Evolutionary conservation across 2,797 vertebrate species (phyloP).

Genomic region (Leuciscus waleckii): DNA sequence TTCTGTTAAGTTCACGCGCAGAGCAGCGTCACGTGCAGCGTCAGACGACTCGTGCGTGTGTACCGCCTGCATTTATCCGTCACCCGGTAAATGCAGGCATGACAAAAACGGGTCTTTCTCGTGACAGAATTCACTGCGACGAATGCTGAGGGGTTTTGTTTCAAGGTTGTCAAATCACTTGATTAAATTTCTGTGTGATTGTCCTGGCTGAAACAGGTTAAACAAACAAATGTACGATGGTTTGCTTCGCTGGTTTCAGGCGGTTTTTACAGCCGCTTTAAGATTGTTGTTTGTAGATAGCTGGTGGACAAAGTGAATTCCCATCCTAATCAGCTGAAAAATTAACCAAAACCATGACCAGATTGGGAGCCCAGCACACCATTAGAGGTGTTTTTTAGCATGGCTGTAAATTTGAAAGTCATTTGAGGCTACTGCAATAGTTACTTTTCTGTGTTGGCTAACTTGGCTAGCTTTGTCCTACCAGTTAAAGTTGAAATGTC

Average conservation of each 20-base stretch:
- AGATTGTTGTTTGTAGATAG: background rate
- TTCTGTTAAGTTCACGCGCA: background rate
- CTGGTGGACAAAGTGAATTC: background rate
- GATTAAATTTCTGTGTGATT: too few species aligned
- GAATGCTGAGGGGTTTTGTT: background rate
- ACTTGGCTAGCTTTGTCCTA: background rate
- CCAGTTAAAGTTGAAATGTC: background rate
- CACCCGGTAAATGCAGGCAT: background rate
- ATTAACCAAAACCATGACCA: background rate
- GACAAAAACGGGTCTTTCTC: background rate
- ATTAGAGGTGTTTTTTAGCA: background rate
- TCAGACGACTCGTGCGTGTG: background rate
- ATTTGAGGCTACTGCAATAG: background rate
- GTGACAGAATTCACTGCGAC: background rate
- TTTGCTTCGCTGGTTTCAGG: background rate
- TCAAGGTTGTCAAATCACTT: background rate
- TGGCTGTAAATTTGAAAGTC: background rate
- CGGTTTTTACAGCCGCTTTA: background rate
- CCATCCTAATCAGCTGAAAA: background rate
- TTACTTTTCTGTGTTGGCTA: background rate
- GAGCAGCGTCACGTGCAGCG: background rate
- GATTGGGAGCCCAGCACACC: background rate
- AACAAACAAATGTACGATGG: background rate
- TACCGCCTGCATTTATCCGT: background rate
- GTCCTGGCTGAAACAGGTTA: background rate